Base-by-base conservation (phyloP, 2,113 vertebrate species). In the Erythrocercus mccallii region DNA sequence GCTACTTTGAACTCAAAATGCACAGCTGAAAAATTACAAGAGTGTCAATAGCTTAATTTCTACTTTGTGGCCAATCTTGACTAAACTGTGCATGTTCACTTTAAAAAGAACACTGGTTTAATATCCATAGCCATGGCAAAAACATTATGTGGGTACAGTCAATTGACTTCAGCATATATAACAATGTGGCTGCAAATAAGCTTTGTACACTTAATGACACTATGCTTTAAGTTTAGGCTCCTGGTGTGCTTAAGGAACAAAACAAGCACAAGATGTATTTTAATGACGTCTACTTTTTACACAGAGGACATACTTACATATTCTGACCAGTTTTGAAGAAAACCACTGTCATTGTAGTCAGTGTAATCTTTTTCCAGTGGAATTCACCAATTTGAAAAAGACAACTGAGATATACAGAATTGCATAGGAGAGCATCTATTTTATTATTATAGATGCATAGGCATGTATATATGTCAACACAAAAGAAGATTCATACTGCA, bases 371-470 rank as follows among this genome's bases (percentile, higher is more conserved):
- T 57, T 93, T 38, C 44, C 71, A 87, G 40, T 28, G 17, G 35
- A 90, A 87, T 90, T 92, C 78, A 73, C 65, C 50, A 71, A 81
- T 72, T 96, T 72, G 54, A 95, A 90, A 80, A 74, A 95, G 77
- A 96, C 65, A 78, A 66, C n/a, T 51, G n/a, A 96, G 90, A 96
- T 79, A 92, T 50, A 54, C 71, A 58, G 83, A 78, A 94, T 65
- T 3, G 5, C 35, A 74, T 16, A 91, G 68, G 72, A 77, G 16
- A 60, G 71, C 27, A 88, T 86, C 42, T 84, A 87, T 92, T 97
- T 96, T 92, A 84, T 68, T 94, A 95, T 65, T 96, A 88, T 17
- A 66, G 50, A 90, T 95, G 81, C 73, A 85, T 6, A 33, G 64
- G 65, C 27, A 78, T 79, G 27, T 84, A 54, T 92, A 57, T 71